Percentiles rank a stretch among this genome's conserved stretches.
Evolutionary conservation across 2,797 vertebrate species (phyloP).

Genomic region (Rhabdomys pumilio): DNA sequence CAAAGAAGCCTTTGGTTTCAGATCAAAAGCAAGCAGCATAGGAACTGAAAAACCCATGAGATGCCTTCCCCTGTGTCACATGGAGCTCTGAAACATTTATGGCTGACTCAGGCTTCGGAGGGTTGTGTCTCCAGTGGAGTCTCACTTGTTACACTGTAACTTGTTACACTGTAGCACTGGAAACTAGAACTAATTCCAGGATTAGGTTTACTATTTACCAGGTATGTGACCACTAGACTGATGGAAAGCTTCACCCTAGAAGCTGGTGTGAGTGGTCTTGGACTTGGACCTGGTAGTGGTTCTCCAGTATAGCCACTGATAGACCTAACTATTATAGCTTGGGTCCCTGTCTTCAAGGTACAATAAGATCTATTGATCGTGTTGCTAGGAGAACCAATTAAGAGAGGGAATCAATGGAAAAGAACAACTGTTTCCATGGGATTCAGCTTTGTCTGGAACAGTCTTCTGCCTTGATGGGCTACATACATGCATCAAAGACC

Average conservation of each 20-base stretch:
- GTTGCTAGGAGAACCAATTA: not conserved
- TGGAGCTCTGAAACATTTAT: not conserved
- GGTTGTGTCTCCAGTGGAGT: not conserved
- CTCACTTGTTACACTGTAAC: not conserved
- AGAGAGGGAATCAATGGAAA: not conserved
- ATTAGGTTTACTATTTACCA: not conserved
- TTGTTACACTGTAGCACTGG: not conserved
- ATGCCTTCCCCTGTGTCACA: slow-evolving; percentile 69
- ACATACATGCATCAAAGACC: not conserved
- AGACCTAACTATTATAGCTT: not conserved
- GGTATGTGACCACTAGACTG: too few relatives aligned
- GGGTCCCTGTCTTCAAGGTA: not conserved
- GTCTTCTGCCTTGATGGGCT: not conserved
- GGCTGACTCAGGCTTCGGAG: not conserved
- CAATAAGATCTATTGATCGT: not conserved
- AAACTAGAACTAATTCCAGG: not conserved
- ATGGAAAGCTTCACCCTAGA: not conserved
- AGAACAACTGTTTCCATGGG: not conserved
- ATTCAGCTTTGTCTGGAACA: not conserved
- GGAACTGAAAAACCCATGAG: slow-evolving; percentile 82
- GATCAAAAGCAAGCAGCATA: slow-evolving; percentile 86
- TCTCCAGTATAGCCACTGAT: not conserved
- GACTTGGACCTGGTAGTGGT: not conserved
- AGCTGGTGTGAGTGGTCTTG: not conserved
- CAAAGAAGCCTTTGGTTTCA: slow-evolving; percentile 84